phyloP scores from a whole-genome alignment of 2,113 vertebrate genomes.

The Gavialis gangeticus region DNA sequence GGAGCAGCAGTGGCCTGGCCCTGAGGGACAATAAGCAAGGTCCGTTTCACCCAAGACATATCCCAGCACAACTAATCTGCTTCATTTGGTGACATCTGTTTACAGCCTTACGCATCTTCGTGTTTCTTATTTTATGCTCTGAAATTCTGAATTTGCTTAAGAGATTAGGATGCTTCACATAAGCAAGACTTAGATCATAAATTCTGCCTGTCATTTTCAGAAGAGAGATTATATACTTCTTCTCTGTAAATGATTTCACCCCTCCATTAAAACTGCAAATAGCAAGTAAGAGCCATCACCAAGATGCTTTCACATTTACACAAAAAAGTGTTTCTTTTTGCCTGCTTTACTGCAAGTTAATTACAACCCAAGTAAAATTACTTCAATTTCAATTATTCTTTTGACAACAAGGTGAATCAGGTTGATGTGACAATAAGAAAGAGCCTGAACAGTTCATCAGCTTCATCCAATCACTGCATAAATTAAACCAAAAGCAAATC shows the following conservation, averaged over 20 bases:
- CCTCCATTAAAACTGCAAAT: background rate
- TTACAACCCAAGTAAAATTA: background rate
- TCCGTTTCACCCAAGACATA: no score
- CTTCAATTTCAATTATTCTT: background rate
- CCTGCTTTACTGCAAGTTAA: background rate
- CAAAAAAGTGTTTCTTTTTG: background rate
- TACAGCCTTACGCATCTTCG: background rate
- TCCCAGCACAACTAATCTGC: no score
- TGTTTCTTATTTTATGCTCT: background rate
- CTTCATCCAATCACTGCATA: slow-evolving; percentile 40
- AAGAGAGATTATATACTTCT: background rate
- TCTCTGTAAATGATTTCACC: background rate
- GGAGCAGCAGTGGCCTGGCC: no score
- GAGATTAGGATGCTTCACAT: background rate
- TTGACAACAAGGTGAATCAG: slow-evolving; percentile 31
- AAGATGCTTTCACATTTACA: rapidly evolving
- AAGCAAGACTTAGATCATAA: background rate
- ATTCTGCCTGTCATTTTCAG: background rate
- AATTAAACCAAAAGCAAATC: slow-evolving; percentile 71
- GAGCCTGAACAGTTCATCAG: slow-evolving; percentile 11
- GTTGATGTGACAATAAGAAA: slow-evolving; percentile 12
- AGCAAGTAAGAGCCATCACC: background rate
- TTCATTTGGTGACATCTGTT: no score
- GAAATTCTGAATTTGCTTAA: background rate
- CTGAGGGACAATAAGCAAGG: no score